Conservation (phyloP, 2,113 vertebrate species). For the Craseonycteris thonglongyai region DNA sequence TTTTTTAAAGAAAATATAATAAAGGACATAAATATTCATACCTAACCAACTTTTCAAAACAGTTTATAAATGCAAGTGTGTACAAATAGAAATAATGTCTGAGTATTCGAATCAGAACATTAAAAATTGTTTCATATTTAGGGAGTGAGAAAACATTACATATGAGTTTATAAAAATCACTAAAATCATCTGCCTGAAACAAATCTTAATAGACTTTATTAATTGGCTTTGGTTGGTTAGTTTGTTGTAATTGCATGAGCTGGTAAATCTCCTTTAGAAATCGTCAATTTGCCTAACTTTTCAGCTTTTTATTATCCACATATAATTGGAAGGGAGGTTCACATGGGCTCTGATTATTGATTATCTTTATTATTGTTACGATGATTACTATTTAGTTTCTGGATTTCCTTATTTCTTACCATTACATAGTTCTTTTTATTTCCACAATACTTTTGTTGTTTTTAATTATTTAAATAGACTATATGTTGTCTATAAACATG, state of each 20-base stretch:
- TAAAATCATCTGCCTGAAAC: slow-evolving; percentile 69
- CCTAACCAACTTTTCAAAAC: not conserved
- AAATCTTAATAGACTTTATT: slow-evolving; percentile 72
- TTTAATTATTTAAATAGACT: not conserved
- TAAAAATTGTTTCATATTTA: not conserved
- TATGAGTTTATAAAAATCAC: slow-evolving; percentile 63
- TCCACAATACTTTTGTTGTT: not conserved
- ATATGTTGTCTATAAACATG: not conserved
- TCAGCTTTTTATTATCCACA: slow-evolving; percentile 19
- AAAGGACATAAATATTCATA: not conserved
- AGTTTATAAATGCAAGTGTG: not conserved
- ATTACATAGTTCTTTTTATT: not conserved
- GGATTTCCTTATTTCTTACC: not conserved
- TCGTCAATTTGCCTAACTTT: slow-evolving; percentile 49
- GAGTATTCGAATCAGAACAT: not conserved
- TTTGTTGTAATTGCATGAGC: slow-evolving; percentile 67
- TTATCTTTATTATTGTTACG: not conserved
- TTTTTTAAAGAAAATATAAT: not conserved
- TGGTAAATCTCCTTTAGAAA: slow-evolving; percentile 63
- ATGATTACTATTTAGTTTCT: not conserved
- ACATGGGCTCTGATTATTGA: not conserved
- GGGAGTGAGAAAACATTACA: slow-evolving; percentile 30
- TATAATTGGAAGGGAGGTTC: not conserved
- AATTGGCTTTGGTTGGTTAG: slow-evolving; percentile 69
- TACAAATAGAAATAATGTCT: not conserved